Percentiles rank a stretch among this genome's conserved stretches.
phyloP scores from a whole-genome alignment of 2,888 invertebrate genomes.

The Drosophila anomelani region DNA sequence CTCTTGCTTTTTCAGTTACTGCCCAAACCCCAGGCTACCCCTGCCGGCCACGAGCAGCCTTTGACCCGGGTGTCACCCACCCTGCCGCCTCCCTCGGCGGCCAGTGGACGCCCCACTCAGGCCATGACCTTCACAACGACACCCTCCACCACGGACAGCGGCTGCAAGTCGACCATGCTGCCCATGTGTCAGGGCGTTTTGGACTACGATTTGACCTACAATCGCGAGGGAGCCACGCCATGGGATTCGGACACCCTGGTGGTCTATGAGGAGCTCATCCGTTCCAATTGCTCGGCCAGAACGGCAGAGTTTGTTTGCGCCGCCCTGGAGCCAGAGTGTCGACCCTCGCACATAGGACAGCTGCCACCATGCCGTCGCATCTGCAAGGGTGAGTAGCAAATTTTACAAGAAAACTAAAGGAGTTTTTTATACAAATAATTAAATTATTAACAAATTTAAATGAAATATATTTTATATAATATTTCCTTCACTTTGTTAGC shows the following conservation, averaged over 20 bases:
- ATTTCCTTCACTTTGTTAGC: constrained; percentile 82
- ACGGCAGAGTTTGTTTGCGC: constrained; percentile 88
- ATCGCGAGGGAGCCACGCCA: constrained; percentile 68
- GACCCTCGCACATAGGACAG: constrained; percentile 86
- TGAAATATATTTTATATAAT: neutral
- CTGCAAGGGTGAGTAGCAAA: constrained; percentile 86
- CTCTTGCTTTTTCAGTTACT: constrained; percentile 38
- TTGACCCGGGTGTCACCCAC: constrained; percentile 87
- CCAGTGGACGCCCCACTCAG: constrained; percentile 72
- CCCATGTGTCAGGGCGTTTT: constrained; percentile 87
- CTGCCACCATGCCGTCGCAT: constrained; percentile 88
- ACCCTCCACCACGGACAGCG: constrained; percentile 58
- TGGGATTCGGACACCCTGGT: constrained; percentile 83
- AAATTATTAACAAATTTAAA: neutral
- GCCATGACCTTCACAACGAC: constrained; percentile 66
- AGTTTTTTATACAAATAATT: neutral
- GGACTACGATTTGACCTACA: constrained; percentile 88
- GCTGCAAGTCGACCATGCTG: constrained; percentile 83
- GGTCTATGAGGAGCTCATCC: constrained; percentile 87
- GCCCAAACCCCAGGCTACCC: constrained; percentile 62
- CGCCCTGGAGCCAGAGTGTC: constrained; percentile 89
- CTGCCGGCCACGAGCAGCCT: constrained; percentile 55
- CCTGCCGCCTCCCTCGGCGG: constrained; percentile 85
- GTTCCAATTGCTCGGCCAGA: constrained; percentile 88
- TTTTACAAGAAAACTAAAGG: too few species aligned